Evolutionary conservation across 30 jellyfish, hydroid and myxozoan genomes (phyloP).

Genomic region (Hydractinia echinata): DNA sequence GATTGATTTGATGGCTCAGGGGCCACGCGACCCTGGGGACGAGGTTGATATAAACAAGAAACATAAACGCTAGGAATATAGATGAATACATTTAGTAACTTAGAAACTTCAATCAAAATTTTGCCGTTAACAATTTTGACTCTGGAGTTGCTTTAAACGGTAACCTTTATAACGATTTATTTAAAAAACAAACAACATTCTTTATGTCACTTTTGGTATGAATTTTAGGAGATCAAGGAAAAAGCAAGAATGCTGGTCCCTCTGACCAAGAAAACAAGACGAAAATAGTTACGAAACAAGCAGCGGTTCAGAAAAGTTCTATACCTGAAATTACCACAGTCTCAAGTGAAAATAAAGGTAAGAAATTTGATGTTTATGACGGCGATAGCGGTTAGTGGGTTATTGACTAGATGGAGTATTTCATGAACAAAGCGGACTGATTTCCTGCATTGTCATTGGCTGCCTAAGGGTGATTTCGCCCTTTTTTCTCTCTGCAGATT

Average conservation of each 20-base stretch:
- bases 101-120: no score
- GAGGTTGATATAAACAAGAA: no score
- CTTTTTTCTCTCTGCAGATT: not conserved
- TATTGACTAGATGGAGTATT: not conserved
- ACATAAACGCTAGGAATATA: no score
- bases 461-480: not conserved
- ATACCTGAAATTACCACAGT: slow-evolving; percentile 28
- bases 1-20: no score
- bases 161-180: no score
- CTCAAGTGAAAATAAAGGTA: slow-evolving; percentile 2
- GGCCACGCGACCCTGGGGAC: no score
- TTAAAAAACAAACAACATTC: no score
- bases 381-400: no score
- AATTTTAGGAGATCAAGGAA: not conserved
- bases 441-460: not conserved
- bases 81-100: no score
- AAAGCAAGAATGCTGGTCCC: not conserved
- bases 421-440: not conserved
- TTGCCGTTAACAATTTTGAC: no score
- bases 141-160: no score
- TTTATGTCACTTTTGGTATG: no score
- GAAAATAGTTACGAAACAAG: slow-evolving; percentile 74
- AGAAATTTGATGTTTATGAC: not conserved
- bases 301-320: slow-evolving; percentile 39
- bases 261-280: slow-evolving; percentile 50